Evolutionary conservation across 1,140 invertebrate species (phyloP).

Genomic region (Psix sp.): DNA sequence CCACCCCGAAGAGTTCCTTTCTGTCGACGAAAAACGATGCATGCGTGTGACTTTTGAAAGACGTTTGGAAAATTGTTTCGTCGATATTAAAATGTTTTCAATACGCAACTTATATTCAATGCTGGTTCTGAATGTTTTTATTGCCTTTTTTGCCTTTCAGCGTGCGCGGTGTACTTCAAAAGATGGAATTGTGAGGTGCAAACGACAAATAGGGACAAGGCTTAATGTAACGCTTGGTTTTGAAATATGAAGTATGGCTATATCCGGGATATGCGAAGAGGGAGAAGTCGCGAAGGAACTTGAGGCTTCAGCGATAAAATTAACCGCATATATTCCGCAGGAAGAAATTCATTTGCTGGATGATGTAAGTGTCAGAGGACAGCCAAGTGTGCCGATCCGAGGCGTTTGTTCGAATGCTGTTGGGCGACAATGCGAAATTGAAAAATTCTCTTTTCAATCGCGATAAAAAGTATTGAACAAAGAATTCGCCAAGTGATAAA

Average conservation of each 20-base stretch:
- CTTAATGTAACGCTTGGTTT: slow-evolving; percentile 14
- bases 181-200: slow-evolving; percentile 15
- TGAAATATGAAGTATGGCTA: slow-evolving; percentile 14
- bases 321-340: too few species aligned
- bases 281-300: too few species aligned
- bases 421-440: too few species aligned
- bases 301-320: too few species aligned
- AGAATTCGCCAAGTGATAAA: slow-evolving; percentile 9
- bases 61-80: slow-evolving; percentile 24
- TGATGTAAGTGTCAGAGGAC: too few species aligned
- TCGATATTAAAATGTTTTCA: slow-evolving; percentile 33
- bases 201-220: slow-evolving; percentile 16
- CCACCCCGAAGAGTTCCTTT: too few species aligned
- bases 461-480: not conserved
- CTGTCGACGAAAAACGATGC: not conserved
- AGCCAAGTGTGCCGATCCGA: too few species aligned
- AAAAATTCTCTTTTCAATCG: too few species aligned
- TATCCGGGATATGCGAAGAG: slow-evolving; percentile 3
- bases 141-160: slow-evolving; percentile 14
- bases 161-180: slow-evolving; percentile 21
- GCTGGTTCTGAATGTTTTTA: too few species aligned
- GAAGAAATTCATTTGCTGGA: too few species aligned
- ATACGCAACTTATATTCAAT: slow-evolving; percentile 18
- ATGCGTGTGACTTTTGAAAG: not conserved
- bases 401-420: too few species aligned